Base-by-base conservation (phyloP, 2,113 vertebrate species). In the Poicephalus meyeri region DNA sequence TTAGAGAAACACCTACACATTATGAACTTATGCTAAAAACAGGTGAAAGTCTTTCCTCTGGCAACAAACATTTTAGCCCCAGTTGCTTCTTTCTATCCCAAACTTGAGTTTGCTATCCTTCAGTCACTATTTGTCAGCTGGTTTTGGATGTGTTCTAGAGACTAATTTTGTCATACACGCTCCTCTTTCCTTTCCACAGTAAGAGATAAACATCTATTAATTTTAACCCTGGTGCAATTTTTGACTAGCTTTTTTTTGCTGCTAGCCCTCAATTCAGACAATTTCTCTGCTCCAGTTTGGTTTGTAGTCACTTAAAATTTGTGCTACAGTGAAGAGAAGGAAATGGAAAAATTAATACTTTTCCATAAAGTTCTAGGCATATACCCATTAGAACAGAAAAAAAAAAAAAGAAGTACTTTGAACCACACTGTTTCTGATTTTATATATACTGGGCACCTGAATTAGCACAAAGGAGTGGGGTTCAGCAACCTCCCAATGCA, bases 111-210 rank as follows among this genome's bases (percentile, higher is more conserved):
- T 66, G 8, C 46, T 66, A 12, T 39, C 56, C 55, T 92, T 89
- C 69, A 81, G 64, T 71, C 66, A 55, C 61, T 60, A 24, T 69
- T 58, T 72, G 29, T 42, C 69, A 93, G 69, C 73, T 91, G 80
- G 2, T 79, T 89, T 46, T 61, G 37, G 29, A 89, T 76, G 78
- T 52, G 26, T 56, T 50, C 44, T 7, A 68, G 56, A 74, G 77
- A 89, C 77, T 89, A 94, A 91, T 93, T 97, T 92, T 79, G 69
- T 91, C 81, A 89, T 41, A 87, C 64, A 66, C 13, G 18, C 65
- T 91, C 23, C 25, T 74, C 44, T 93, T 72, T 63, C 64, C 46
- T 88, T 85, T 76, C 73, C 78, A 91, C 17, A 55, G 56, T 47
- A 71, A 74, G 60, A 58, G 29, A 91, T 71, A 89, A 91, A 89